Conservation (phyloP, 2,797 vertebrate genomes). For the Sandelia bainsii region DNA sequence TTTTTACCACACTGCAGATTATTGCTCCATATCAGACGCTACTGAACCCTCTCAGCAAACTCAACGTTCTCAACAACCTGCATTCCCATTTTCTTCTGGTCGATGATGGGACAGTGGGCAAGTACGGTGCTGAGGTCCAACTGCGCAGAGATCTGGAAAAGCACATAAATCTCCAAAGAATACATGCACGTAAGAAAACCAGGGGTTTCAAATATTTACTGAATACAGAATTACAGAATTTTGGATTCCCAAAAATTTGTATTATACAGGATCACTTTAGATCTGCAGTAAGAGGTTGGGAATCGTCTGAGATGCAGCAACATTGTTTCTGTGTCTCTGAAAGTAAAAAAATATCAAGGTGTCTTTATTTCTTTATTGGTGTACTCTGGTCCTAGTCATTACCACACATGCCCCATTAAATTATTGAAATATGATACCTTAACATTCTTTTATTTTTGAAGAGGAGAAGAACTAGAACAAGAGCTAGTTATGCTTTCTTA, state of each 20-base stretch:
- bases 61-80: slow-evolving; percentile 97
- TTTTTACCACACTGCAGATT: slow-evolving; percentile 83
- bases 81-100: slow-evolving; percentile 99
- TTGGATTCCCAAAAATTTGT: background rate
- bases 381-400: background rate
- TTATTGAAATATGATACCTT: background rate
- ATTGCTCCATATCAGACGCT: slow-evolving; percentile 97
- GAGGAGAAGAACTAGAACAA: background rate
- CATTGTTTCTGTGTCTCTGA: background rate
- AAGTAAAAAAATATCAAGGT: background rate
- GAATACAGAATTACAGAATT: no score
- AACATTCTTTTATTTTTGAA: no score
- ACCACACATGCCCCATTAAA: background rate
- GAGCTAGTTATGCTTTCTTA: background rate
- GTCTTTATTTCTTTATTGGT: background rate
- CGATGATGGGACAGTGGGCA: slow-evolving; percentile 98
- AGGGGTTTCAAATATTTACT: no score
- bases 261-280: background rate
- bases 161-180: slow-evolving; percentile 96
- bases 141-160: slow-evolving; percentile 96
- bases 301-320: background rate
- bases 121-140: slow-evolving; percentile 95
- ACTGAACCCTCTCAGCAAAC: slow-evolving; percentile 96
- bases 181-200: slow-evolving; percentile 92
- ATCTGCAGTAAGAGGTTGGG: background rate